Base-by-base conservation (phyloP, 2,888 invertebrate species). In the Liposcelis brunnea region DNA sequence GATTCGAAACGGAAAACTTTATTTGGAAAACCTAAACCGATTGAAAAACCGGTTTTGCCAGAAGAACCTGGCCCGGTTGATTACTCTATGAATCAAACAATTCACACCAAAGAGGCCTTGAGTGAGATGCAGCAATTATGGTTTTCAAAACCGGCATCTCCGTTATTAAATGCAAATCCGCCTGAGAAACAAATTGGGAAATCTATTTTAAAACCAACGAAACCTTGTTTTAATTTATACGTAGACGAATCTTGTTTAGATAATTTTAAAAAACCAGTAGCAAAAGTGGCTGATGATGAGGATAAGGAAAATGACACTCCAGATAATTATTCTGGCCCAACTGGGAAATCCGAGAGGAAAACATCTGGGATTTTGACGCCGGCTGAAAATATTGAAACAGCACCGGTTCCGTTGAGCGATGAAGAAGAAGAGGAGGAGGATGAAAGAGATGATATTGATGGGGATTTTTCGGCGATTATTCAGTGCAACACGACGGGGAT, bases 41-140 rank as follows among this genome's bases (percentile, higher is more conserved):
- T 26, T 26, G 26, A 26, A 26, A 26, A 6, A 26, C 26, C 26
- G 26, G 26, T 26, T 26, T 4, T 6, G 26, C 5, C 8, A 26
- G 8, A 26, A 26, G 8, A 26, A 26, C 26, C 26, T 26, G 26
- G 68, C 45, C 65, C 68, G 52, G 63, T n/a, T n/a, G n/a, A 40
- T 18, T 40, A 8, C 10, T 40, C 21, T 5, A 19, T 40, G 10
- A 40, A 40, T 35, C 33, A 33, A 14, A 80, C 80, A 4, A 74
- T 78, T 1, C 74, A 78, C 54, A 80, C 78, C 1, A 77, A 75
- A 54, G 77, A 78, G 55, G 80, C 79, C 0, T 64, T 76, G 57
- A 72, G 74, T 60, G 71, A 74, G 44, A 68, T 80, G 15, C 67
- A 75, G 50, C 71, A 74, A 50, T 60, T 75, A 49, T 77, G 75